A percentile compares a stretch with the other conserved stretches of the same genome.
These are phyloP conservation scores for Macropis europaea DNA, from an alignment of 2,888 invertebrate species.

Conservation along the genomic window DNA sequence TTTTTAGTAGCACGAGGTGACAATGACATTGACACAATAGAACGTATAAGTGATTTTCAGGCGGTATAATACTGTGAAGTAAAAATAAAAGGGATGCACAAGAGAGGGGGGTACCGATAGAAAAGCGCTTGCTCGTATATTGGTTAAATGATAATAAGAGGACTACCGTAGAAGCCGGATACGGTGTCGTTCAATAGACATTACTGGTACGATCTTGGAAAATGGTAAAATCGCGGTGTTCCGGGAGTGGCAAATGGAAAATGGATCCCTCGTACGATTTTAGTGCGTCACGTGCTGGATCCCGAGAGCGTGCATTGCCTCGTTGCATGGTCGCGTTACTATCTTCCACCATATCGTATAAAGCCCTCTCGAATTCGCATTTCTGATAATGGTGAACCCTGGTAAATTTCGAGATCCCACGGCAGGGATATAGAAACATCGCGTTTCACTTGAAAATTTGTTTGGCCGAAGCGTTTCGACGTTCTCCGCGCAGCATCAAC, in stretches of 20 bases:
- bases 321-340: slow-evolving; percentile 40
- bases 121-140: slow-evolving; percentile 15
- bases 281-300: slow-evolving; percentile 69
- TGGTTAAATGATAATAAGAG: slow-evolving; percentile 43
- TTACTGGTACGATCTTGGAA: slow-evolving; percentile 43
- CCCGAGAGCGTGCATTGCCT: slow-evolving; percentile 55
- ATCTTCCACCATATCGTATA: slow-evolving; percentile 45
- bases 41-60: no score
- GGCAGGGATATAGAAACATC: not conserved
- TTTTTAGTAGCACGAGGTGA: no score
- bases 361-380: slow-evolving; percentile 70
- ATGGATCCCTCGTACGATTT: slow-evolving; percentile 75
- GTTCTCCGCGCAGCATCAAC: no score
- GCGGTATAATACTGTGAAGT: no score
- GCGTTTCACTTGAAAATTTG: not conserved
- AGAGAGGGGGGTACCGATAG: not conserved
- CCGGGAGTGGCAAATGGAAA: slow-evolving; percentile 68
- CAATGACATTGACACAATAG: no score
- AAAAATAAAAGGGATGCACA: not conserved
- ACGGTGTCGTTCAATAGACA: slow-evolving; percentile 41
- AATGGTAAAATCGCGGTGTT: slow-evolving; percentile 48
- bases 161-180: slow-evolving; percentile 4
- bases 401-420: slow-evolving; percentile 16
- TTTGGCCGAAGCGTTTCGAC: no score
- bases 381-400: slow-evolving; percentile 68